Conservation (phyloP, 2,113 vertebrate species). For the Xenopus laevis region DNA sequence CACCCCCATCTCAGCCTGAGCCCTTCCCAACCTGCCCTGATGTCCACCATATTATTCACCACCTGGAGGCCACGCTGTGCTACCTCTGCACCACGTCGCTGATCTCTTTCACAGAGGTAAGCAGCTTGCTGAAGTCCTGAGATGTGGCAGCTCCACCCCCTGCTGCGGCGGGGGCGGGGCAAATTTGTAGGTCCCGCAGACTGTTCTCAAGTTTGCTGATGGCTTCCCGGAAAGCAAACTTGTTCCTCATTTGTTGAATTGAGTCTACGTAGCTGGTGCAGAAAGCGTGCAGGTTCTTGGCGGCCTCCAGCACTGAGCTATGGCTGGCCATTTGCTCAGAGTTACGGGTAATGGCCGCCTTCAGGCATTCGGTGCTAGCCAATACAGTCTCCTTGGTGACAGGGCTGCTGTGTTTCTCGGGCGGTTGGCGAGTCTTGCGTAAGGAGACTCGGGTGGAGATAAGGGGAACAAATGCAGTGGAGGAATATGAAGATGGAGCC, state of each 20-base stretch:
- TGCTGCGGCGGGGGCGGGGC: slow-evolving; percentile 74
- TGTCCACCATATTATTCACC: slow-evolving; percentile 9
- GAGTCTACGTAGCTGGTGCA: slow-evolving; percentile 93
- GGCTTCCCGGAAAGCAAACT: slow-evolving; percentile 94
- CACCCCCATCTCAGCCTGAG: neutral
- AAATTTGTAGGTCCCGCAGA: slow-evolving; percentile 93
- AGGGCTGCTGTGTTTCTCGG: slow-evolving; percentile 79
- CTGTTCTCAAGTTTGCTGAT: slow-evolving; percentile 95
- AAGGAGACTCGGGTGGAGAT: slow-evolving; percentile 86
- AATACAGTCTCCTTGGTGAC: slow-evolving; percentile 87
- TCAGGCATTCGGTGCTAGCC: slow-evolving; percentile 81
- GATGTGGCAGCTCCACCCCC: slow-evolving; percentile 75
- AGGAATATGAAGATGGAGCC: slow-evolving; percentile 51
- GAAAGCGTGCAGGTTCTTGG: slow-evolving; percentile 93
- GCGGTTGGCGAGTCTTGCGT: slow-evolving; percentile 85
- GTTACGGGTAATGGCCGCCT: slow-evolving; percentile 81
- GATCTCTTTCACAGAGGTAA: slow-evolving; percentile 93
- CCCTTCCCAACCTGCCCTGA: neutral
- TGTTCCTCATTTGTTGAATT: slow-evolving; percentile 97
- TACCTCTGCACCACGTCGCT: slow-evolving; percentile 98
- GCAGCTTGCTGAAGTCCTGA: slow-evolving; percentile 95
- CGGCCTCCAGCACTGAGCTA: slow-evolving; percentile 87
- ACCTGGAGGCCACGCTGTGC: slow-evolving; percentile 53
- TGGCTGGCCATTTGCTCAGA: slow-evolving; percentile 92
- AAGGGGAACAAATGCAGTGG: slow-evolving; percentile 84